Conservation (phyloP, 2,113 vertebrate species). For the Trichechus manatus region DNA sequence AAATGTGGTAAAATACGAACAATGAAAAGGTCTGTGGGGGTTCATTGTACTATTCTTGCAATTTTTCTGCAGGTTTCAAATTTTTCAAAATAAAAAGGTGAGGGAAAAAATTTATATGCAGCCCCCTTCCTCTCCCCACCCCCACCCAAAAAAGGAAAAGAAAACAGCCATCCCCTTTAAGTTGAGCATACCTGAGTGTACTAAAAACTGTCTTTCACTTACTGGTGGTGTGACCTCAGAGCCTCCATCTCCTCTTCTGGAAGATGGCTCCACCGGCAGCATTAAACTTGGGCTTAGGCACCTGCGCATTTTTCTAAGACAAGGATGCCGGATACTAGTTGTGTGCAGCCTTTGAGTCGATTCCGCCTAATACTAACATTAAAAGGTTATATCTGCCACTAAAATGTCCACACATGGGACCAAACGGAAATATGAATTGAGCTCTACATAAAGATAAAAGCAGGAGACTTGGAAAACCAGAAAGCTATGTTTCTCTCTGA, state of each 20-base stretch:
- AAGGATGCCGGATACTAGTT: background rate
- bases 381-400: conserved; percentile 14
- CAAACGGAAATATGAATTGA: background rate
- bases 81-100: conserved; percentile 14
- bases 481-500: conserved; percentile 40
- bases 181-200: background rate
- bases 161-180: background rate
- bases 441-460: conserved; percentile 40
- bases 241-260: background rate
- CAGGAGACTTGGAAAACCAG: background rate
- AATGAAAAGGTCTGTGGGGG: background rate
- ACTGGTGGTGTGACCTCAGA: background rate
- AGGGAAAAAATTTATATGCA: background rate
- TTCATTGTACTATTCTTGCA: background rate
- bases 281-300: background rate
- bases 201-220: background rate
- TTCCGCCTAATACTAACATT: conserved; percentile 34
- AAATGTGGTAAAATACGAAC: conserved; percentile 4
- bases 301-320: accelerated
- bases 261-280: background rate
- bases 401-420: conserved; percentile 32
- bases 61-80: background rate
- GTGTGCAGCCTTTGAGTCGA: background rate
- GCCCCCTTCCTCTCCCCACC: background rate
- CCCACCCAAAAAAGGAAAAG: background rate